A percentile compares a stretch with the other conserved stretches of the same genome.
These are phyloP conservation scores for Villa cingulata DNA, from an alignment of 2,888 invertebrate species.

Conservation along the genomic window DNA sequence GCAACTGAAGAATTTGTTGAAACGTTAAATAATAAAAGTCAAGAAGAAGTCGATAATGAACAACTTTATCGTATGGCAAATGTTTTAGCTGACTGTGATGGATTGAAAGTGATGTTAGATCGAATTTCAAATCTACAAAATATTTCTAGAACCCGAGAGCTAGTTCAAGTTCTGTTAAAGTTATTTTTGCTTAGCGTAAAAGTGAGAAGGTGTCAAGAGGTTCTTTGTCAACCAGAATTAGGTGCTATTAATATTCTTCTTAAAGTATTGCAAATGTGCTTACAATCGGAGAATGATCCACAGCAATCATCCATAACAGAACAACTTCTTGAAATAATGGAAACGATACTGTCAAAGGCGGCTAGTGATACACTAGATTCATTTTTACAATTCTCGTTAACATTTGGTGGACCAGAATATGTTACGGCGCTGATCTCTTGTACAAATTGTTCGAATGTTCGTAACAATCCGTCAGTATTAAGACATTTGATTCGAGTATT, in stretches of 20 bases:
- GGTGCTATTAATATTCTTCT: conserved; percentile 72
- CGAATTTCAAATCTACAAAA: conserved; percentile 76
- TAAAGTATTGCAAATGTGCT: conserved; percentile 66
- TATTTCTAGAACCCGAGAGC: conserved; percentile 71
- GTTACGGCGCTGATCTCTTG: conserved; percentile 70
- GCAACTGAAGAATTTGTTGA: conserved; percentile 99
- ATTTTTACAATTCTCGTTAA: conserved; percentile 73
- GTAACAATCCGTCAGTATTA: conserved; percentile 61
- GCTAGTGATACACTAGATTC: conserved; percentile 71
- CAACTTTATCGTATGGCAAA: conserved; percentile 85
- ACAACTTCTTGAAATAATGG: conserved; percentile 88
- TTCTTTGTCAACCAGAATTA: conserved; percentile 72
- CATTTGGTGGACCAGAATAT: conserved; percentile 82
- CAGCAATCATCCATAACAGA: conserved; percentile 72
- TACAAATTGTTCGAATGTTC: conserved; percentile 59
- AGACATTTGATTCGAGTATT: conserved; percentile 79
- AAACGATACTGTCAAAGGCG: conserved; percentile 82
- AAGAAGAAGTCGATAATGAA: conserved; percentile 81
- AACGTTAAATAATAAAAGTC: conserved; percentile 74
- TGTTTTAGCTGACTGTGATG: conserved; percentile 66
- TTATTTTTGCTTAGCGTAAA: conserved; percentile 82
- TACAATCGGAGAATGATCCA: conserved; percentile 50
- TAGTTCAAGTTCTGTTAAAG: conserved; percentile 80
- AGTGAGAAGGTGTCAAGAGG: conserved; percentile 76
- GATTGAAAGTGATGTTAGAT: conserved; percentile 62